Percentiles rank a stretch among this genome's conserved stretches.
Evolutionary conservation across 2,888 invertebrate genomes (phyloP).

Genomic region (Drosophila fulvimacula): DNA sequence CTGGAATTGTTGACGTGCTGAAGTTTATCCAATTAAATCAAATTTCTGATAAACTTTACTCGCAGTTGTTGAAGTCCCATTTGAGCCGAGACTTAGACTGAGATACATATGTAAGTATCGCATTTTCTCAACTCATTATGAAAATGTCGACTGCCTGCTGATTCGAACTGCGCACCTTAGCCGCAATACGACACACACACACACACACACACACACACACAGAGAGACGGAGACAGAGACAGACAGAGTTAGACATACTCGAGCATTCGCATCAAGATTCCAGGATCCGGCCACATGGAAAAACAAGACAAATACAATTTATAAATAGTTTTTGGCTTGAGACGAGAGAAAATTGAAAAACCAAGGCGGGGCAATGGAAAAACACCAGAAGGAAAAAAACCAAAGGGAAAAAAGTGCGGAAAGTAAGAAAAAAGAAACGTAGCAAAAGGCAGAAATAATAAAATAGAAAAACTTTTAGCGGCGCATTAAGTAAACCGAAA

Average conservation of each 20-base stretch:
- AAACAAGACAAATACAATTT: slow-evolving; percentile 74
- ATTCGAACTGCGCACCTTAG: slow-evolving; percentile 30
- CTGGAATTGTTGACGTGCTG: not conserved
- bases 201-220: slow-evolving; percentile 16
- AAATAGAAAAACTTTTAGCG: slow-evolving; percentile 80
- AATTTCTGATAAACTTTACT: slow-evolving; percentile 26
- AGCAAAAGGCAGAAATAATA: slow-evolving; percentile 72
- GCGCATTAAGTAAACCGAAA: slow-evolving; percentile 79
- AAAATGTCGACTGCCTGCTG: slow-evolving; percentile 31
- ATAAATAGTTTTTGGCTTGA: slow-evolving; percentile 76
- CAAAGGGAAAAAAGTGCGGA: not conserved
- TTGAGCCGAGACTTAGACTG: slow-evolving; percentile 3
- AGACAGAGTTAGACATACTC: not conserved
- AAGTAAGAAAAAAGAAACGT: slow-evolving; percentile 30
- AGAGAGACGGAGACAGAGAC: not conserved
- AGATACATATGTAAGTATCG: slow-evolving; percentile 8
- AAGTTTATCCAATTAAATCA: slow-evolving; percentile 29
- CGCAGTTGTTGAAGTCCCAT: slow-evolving; percentile 7
- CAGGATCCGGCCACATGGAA: slow-evolving; percentile 49
- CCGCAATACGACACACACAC: slow-evolving; percentile 7
- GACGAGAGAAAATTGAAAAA: slow-evolving; percentile 74
- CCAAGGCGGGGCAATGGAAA: slow-evolving; percentile 35
- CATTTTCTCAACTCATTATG: slow-evolving; percentile 51
- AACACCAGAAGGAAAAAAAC: not conserved
- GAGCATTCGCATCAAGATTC: slow-evolving; percentile 31